phyloP scores from a whole-genome alignment of 2,797 vertebrate species.

The Coilia nasus region DNA sequence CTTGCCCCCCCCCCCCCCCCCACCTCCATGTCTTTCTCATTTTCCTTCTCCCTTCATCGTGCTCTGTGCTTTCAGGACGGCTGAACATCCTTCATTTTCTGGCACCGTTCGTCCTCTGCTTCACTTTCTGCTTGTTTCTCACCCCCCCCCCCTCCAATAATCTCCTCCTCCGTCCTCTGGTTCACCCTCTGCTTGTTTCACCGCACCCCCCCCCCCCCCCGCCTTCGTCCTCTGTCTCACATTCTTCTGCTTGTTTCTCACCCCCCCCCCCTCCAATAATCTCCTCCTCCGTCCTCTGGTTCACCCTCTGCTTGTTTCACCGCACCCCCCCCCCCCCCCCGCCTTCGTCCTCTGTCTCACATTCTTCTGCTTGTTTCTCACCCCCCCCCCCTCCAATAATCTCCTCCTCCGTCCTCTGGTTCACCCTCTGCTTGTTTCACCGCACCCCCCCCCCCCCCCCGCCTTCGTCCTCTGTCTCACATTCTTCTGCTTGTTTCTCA shows the following conservation, averaged over 20 bases:
- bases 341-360: no score
- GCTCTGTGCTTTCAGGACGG: conserved; percentile 5
- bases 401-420: no score
- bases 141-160: background rate
- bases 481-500: no score
- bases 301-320: background rate
- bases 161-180: background rate
- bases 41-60: background rate
- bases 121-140: background rate
- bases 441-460: no score
- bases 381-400: no score
- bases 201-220: background rate
- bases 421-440: no score
- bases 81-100: conserved; percentile 8
- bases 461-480: no score
- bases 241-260: background rate
- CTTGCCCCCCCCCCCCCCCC: no score
- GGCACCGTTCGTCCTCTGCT: conserved; percentile 14
- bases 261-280: background rate
- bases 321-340: no score
- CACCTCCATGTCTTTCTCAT: no score
- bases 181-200: no score
- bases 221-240: background rate
- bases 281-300: conserved; percentile 1
- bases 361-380: no score